These are phyloP conservation scores for Nematopogon swammerdamellus DNA, from an alignment of 2,888 invertebrate genomes.

Conservation along the genomic window DNA sequence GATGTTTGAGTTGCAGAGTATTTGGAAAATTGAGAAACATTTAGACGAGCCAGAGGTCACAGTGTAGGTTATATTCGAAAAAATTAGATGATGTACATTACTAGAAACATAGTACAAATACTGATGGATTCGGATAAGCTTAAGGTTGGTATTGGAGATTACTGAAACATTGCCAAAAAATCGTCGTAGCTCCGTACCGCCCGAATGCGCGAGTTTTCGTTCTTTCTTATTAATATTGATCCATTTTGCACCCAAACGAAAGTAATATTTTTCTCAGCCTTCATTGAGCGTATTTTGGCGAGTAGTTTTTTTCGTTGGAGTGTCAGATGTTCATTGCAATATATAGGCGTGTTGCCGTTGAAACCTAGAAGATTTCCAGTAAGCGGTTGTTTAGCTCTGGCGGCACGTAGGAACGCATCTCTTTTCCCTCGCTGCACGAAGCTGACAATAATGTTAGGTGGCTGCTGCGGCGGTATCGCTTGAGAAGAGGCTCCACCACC, in stretches of 20 bases:
- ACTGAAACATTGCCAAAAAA: neutral
- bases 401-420: neutral
- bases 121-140: no score
- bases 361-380: neutral
- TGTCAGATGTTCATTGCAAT: neutral
- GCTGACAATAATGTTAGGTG: neutral
- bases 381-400: neutral
- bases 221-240: neutral
- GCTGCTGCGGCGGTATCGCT: neutral
- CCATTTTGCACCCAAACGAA: neutral
- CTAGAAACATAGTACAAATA: no score
- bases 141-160: neutral
- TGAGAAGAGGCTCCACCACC: neutral
- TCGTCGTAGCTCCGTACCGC: neutral
- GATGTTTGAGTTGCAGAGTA: no score
- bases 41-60: no score
- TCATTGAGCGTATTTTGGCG: neutral
- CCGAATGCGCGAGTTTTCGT: neutral
- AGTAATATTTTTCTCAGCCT: neutral
- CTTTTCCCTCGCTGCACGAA: neutral
- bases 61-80: no score
- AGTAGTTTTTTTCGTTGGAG: neutral
- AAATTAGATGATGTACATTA: no score
- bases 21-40: no score
- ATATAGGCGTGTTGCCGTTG: neutral